phyloP scores from a whole-genome alignment of 2,113 vertebrate genomes.

The Circaetus gallicus region DNA sequence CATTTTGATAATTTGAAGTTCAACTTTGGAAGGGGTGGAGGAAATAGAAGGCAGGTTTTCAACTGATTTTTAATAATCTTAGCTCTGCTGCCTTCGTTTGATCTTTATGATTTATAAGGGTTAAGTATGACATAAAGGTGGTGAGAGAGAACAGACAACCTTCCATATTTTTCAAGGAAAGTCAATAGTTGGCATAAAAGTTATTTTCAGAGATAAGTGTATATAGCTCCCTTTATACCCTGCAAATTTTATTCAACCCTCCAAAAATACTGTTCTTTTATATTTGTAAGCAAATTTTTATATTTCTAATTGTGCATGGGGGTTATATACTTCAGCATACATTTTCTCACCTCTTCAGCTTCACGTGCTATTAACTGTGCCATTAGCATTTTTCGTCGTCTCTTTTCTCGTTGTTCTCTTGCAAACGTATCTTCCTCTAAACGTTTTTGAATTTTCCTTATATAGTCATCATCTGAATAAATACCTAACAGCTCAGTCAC shows the following conservation, averaged over 20 bases:
- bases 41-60: not conserved
- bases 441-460: constrained; percentile 83
- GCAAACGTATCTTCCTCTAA: constrained; percentile 78
- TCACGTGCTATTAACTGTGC: constrained; percentile 82
- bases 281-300: not conserved
- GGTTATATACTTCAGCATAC: not conserved
- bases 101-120: not conserved
- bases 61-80: not conserved
- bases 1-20: not conserved
- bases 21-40: fast-evolving
- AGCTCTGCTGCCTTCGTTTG: not conserved
- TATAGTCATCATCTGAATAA: constrained; percentile 82
- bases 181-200: not conserved
- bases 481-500: constrained; percentile 63
- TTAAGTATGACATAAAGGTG: not conserved
- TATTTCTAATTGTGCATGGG: not conserved
- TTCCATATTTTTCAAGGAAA: not conserved
- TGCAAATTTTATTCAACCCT: not conserved
- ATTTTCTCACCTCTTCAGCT: constrained; percentile 79
- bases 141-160: not conserved
- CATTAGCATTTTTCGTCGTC: constrained; percentile 76
- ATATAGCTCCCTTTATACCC: not conserved
- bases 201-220: not conserved
- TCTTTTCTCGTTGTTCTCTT: constrained; percentile 83
- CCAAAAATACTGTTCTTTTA: not conserved